Percentiles rank a stretch among this genome's conserved stretches.
Conservation (phyloP, 2,888 invertebrate species). For the Xestia c-nigrum region DNA sequence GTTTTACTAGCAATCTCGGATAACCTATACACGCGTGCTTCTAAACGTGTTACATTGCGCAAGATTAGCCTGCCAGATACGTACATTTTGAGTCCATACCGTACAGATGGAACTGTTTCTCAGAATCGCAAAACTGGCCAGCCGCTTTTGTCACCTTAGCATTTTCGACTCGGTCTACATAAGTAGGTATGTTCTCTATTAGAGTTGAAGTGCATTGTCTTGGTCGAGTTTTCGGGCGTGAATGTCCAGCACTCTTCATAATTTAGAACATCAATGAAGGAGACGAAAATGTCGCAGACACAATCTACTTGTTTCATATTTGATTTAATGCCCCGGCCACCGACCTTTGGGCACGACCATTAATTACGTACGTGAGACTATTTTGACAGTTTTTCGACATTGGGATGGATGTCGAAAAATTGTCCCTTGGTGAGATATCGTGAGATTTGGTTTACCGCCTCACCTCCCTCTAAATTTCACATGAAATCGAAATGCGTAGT, state of each 20-base stretch:
- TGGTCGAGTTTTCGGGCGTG: no score
- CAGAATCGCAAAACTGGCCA: constrained; percentile 23
- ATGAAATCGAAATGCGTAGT: no score
- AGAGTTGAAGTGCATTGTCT: background rate
- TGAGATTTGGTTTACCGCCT: no score
- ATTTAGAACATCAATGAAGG: constrained; percentile 30
- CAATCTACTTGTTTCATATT: constrained; percentile 38
- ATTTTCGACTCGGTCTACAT: constrained; percentile 8
- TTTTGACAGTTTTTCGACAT: no score
- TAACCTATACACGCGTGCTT: constrained; percentile 29
- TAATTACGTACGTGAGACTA: no score
- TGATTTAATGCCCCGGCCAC: constrained; percentile 51
- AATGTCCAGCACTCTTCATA: background rate
- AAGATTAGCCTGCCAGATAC: constrained; percentile 39
- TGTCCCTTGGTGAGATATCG: no score
- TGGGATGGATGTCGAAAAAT: no score
- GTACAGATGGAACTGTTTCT: constrained; percentile 29
- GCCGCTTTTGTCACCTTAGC: constrained; percentile 18
- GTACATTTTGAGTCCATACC: constrained; percentile 23
- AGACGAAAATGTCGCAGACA: constrained; percentile 23
- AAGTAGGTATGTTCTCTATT: constrained; percentile 11
- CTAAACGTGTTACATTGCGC: constrained; percentile 37
- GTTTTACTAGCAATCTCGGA: constrained; percentile 20
- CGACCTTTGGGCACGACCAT: constrained; percentile 3
- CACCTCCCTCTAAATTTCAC: no score